Evolutionary conservation across 2,113 vertebrate species (phyloP).

Genomic region (Dromiciops gliroides): DNA sequence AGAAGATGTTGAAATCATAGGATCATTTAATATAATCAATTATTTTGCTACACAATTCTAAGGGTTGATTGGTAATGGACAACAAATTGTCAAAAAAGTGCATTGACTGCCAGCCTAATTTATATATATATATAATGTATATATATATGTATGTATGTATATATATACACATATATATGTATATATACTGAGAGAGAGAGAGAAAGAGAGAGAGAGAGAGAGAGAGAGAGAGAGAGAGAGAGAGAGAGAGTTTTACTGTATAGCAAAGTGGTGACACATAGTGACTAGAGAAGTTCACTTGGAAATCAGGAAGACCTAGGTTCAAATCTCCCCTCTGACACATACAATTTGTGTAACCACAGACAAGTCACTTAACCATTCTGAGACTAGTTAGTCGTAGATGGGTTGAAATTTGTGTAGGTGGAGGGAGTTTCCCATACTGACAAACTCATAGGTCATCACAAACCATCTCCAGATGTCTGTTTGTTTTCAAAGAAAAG

Average conservation of each 20-base stretch:
- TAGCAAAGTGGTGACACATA: not conserved
- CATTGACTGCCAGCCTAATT: constrained; percentile 28
- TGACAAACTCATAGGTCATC: not conserved
- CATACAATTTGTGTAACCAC: not conserved
- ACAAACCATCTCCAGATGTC: constrained; percentile 56
- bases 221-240: too few relatives aligned
- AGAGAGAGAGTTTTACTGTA: not conserved
- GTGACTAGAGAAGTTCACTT: not conserved
- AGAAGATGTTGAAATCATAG: constrained; percentile 40
- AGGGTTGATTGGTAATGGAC: constrained; percentile 40
- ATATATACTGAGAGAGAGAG: too few relatives aligned
- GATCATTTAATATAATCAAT: constrained; percentile 29
- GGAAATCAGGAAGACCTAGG: not conserved
- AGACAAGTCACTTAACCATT: not conserved
- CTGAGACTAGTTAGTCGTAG: not conserved
- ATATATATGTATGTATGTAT: too few relatives aligned
- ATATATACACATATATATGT: too few relatives aligned
- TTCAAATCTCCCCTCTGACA: too few relatives aligned
- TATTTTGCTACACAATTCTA: constrained; percentile 41
- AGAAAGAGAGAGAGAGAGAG: too few relatives aligned
- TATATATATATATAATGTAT: constrained; percentile 9
- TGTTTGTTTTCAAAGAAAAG: constrained; percentile 59
- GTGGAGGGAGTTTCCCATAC: not conserved
- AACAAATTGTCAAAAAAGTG: constrained; percentile 38
- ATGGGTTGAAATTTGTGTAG: not conserved